Conservation (phyloP, 2,797 vertebrate genomes). For the Propithecus perrieri region DNA sequence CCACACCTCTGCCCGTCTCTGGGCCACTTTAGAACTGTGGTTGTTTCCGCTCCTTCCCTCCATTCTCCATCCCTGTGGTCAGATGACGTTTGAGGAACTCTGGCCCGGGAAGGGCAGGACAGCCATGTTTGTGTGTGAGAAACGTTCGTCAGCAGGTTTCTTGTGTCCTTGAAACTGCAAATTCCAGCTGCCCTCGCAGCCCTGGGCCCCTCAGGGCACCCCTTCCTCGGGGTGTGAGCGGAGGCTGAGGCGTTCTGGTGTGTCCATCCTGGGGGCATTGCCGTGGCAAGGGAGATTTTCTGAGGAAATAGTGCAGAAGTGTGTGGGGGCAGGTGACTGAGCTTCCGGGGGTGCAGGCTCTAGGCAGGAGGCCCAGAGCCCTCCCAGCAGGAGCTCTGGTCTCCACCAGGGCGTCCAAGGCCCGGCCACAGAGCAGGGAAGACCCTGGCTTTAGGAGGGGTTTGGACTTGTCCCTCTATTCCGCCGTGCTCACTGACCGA, state of each 20-base stretch:
- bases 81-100: not conserved
- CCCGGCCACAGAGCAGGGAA: too few species aligned
- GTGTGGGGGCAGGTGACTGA: not conserved
- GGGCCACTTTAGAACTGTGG: not conserved
- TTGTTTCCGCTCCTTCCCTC: not conserved
- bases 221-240: accelerated
- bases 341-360: not conserved
- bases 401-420: accelerated
- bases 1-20: not conserved
- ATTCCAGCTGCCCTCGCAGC: not conserved
- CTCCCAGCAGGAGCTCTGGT: not conserved
- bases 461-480: not conserved
- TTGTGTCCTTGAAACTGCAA: not conserved
- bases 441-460: not conserved
- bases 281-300: accelerated
- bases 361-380: not conserved
- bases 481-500: not conserved
- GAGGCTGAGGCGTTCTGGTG: not conserved
- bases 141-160: not conserved
- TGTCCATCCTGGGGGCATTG: not conserved
- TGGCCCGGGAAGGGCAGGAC: not conserved
- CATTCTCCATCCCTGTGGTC: not conserved
- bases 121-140: not conserved
- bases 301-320: not conserved
- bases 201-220: accelerated